Evolutionary conservation across 2,888 invertebrate species (phyloP), one percentile per base, ranked within the genome.

Genomic region (Dryobotodes eremita): DNA sequence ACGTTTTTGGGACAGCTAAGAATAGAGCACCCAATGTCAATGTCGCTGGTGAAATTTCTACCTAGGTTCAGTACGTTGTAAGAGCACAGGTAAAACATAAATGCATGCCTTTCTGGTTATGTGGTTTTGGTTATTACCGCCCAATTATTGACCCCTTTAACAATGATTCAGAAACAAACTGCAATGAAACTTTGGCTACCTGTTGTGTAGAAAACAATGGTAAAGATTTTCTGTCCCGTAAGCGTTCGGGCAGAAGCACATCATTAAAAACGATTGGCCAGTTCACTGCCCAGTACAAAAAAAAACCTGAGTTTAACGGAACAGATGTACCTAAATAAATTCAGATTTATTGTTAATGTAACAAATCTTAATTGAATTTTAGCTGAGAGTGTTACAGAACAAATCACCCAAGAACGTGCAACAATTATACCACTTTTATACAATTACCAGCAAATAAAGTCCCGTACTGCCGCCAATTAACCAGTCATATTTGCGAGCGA

Each of bases 401-500:
- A 71, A 71, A 62, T 76, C 31, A 31, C 3, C 26, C 46, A 64
- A 59, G 61, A 75, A 73, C 55, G 74, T 74, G 71, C 53, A 57
- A 61, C 82, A 80, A 78, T 80, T 79, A 76, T 64, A 50, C 72
- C 64, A 57, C 62, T 70, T 79, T 77, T 68, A 78, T 59, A 75
- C 64, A 71, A 81, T 81, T 79, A 71, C 42, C 83, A 73, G 73
- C 79, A 85, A 71, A 83, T 72, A 80, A 70, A 77, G n/a, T 36
- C 42, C 65, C 64, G 57, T 77, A 78, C 62, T 73, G 68, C 66
- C 80, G n/a, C 83, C 88, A 88, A 87, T 87, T 87, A 86, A 77
- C 71, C 84, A 84, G 79, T 82, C 78, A 86, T 88, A 88, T 88
- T 88, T 86, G 79, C 79, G 61, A 73, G 62, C 46, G 75, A 79